phyloP scores from a whole-genome alignment of 2,888 invertebrate species.

The Piscicola geometra region DNA sequence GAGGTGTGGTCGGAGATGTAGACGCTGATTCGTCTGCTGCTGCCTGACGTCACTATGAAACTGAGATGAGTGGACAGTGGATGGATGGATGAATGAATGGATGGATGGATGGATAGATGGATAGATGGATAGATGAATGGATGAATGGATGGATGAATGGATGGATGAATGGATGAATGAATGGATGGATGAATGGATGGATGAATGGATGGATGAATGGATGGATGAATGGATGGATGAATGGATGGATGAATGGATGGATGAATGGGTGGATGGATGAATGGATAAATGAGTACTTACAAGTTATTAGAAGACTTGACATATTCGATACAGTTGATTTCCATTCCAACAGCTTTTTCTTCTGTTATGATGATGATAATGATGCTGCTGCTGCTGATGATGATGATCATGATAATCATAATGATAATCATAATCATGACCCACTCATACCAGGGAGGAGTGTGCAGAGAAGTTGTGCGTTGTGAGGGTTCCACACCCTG shows the following conservation, averaged over 20 bases:
- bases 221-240: not conserved
- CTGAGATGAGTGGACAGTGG: too few relatives aligned
- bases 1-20: too few relatives aligned
- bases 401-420: not conserved
- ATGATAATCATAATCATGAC: too few relatives aligned
- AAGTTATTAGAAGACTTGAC: too few relatives aligned
- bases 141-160: not conserved
- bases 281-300: too few relatives aligned
- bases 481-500: constrained; percentile 56
- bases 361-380: not conserved
- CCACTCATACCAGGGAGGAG: constrained; percentile 40
- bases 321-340: too few relatives aligned
- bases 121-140: not conserved
- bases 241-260: not conserved
- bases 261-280: not conserved
- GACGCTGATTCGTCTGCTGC: too few relatives aligned
- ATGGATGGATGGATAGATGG: not conserved
- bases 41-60: too few relatives aligned
- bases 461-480: constrained; percentile 54
- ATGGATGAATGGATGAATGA: not conserved
- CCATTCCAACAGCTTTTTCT: not conserved
- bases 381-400: not conserved
- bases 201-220: not conserved
- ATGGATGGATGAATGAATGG: not conserved
- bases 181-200: not conserved